A percentile compares a stretch with the other conserved stretches of the same genome.
Evolutionary conservation across 2,113 vertebrate species (phyloP).

Genomic region (Numenius arquata): DNA sequence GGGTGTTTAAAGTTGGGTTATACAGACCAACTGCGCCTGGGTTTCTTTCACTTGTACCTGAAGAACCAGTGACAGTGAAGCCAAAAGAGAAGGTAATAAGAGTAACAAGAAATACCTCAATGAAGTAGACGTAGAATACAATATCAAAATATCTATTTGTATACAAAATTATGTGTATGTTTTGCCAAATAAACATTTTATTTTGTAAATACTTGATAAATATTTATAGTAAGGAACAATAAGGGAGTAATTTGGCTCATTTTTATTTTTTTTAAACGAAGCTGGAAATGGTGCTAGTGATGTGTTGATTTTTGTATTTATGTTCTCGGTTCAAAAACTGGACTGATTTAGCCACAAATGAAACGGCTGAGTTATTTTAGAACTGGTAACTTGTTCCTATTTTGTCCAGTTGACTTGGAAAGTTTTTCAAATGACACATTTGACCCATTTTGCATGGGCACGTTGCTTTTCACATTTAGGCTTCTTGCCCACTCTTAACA

Average conservation of each 20-base stretch:
- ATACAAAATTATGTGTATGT: background rate
- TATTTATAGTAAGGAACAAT: background rate
- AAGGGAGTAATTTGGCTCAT: background rate
- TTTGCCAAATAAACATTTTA: background rate
- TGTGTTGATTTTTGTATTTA: background rate
- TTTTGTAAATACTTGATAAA: background rate
- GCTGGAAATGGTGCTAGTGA: background rate
- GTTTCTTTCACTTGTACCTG: slow-evolving; percentile 19
- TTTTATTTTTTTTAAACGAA: background rate
- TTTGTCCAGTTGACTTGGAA: background rate
- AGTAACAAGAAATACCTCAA: background rate
- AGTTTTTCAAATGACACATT: background rate
- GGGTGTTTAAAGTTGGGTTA: slow-evolving; percentile 85
- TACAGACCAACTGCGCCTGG: slow-evolving; percentile 75
- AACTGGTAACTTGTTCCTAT: background rate
- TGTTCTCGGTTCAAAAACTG: background rate
- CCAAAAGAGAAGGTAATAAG: slow-evolving; percentile 73
- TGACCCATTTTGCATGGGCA: background rate
- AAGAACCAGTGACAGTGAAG: slow-evolving; percentile 42
- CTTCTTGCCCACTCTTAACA: background rate
- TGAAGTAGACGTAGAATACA: accelerated
- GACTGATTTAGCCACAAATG: background rate
- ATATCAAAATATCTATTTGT: background rate
- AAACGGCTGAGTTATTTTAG: background rate
- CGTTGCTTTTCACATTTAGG: background rate